phyloP scores from a whole-genome alignment of 2,797 vertebrate species.

The Odontamblyopus lacepedii region DNA sequence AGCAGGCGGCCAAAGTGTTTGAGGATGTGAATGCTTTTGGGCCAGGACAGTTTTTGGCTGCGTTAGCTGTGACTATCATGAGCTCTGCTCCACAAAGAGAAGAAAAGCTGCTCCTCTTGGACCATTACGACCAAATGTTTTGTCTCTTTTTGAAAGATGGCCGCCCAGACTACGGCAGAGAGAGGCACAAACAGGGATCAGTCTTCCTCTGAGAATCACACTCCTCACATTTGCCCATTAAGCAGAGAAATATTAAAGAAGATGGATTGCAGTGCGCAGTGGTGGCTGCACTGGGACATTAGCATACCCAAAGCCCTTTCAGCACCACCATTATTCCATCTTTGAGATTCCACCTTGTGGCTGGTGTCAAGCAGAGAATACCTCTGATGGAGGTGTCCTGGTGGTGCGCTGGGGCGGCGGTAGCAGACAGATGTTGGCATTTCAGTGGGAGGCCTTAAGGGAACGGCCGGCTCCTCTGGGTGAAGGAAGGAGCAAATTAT shows the following conservation, averaged over 20 bases:
- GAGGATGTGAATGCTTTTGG: slow-evolving; percentile 68
- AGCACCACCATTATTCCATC: slow-evolving; percentile 68
- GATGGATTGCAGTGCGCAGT: slow-evolving; percentile 58
- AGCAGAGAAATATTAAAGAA: slow-evolving; percentile 69
- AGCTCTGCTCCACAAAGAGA: slow-evolving; percentile 45
- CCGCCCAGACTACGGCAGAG: slow-evolving; percentile 28
- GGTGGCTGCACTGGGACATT: slow-evolving; percentile 47
- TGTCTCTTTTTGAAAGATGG: slow-evolving; percentile 51
- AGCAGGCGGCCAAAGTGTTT: slow-evolving; percentile 68
- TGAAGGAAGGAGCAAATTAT: slow-evolving; percentile 71
- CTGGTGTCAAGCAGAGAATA: slow-evolving; percentile 75
- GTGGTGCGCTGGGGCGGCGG: slow-evolving; percentile 57
- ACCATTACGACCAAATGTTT: slow-evolving; percentile 46
- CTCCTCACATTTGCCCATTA: slow-evolving; percentile 55
- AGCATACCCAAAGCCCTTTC: slow-evolving; percentile 62
- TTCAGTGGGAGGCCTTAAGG: slow-evolving; percentile 74
- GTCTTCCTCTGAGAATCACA: slow-evolving; percentile 32
- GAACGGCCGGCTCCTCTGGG: slow-evolving; percentile 59
- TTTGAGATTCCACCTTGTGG: slow-evolving; percentile 70
- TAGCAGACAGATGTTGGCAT: slow-evolving; percentile 79
- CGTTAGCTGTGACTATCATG: slow-evolving; percentile 56
- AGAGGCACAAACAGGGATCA: slow-evolving; percentile 30
- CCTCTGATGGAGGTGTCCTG: slow-evolving; percentile 72
- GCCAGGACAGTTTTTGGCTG: slow-evolving; percentile 78
- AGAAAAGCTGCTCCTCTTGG: slow-evolving; percentile 39